Evolutionary conservation across 92 coral and sea anemone species (phyloP).

Genomic region (Micromussa lordhowensis): DNA sequence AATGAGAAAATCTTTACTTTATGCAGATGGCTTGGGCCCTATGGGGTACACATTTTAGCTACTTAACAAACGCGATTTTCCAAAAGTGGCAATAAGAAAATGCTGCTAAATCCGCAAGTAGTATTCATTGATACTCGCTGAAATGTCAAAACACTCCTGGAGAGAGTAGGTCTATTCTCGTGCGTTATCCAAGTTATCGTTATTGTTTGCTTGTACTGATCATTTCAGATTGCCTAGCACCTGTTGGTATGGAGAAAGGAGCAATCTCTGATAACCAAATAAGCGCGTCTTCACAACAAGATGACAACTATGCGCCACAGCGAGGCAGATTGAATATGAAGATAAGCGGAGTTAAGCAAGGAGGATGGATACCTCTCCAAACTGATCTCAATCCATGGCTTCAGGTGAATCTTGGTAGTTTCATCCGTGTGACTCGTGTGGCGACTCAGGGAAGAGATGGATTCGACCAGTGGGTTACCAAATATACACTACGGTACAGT

Average conservation of each 20-base stretch:
- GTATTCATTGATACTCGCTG: too few species aligned
- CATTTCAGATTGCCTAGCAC: constrained; percentile 20
- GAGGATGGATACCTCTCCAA: constrained; percentile 1
- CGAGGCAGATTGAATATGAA: constrained; percentile 7
- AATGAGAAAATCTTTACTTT: too few species aligned
- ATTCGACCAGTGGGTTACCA: neutral
- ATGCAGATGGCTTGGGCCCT: too few species aligned
- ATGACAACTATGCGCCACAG: neutral
- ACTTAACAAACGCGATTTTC: too few species aligned
- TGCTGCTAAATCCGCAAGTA: too few species aligned
- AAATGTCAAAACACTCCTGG: too few species aligned
- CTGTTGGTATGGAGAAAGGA: constrained; percentile 46
- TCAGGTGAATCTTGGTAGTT: constrained; percentile 17
- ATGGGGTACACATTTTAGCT: too few species aligned
- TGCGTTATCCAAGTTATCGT: neutral
- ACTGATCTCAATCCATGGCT: constrained; percentile 20
- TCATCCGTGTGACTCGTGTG: neutral
- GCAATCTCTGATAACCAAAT: constrained; percentile 27
- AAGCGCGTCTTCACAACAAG: constrained; percentile 26
- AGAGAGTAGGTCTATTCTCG: neutral
- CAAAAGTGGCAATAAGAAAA: too few species aligned
- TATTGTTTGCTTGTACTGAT: neutral
- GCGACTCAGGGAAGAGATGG: constrained; percentile 11
- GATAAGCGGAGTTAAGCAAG: neutral
- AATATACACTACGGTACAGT: neutral